phyloP scores from a whole-genome alignment of 2,888 invertebrate species.

The Chalcosyrphus nemorum region DNA sequence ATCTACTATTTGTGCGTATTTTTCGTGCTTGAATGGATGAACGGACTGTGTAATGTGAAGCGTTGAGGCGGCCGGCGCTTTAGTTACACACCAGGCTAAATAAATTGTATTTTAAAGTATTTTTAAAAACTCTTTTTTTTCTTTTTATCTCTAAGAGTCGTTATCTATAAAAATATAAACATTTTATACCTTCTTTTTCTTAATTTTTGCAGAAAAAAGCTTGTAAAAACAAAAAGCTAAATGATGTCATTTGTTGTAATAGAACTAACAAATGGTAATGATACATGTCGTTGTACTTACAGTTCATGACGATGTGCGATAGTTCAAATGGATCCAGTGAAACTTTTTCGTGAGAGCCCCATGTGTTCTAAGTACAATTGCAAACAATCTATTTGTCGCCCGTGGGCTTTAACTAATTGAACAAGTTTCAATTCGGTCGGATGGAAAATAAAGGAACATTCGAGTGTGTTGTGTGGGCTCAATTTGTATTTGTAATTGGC shows the following conservation, averaged over 20 bases:
- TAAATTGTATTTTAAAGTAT: background rate
- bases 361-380: conserved; percentile 52
- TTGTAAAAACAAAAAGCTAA: background rate
- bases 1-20: conserved; percentile 18
- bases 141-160: background rate
- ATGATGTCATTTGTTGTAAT: conserved; percentile 61
- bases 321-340: conserved; percentile 25
- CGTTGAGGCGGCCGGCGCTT: background rate
- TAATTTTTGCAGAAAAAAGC: conserved; percentile 2
- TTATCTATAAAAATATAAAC: background rate
- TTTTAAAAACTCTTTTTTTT: conserved; percentile 6
- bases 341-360: conserved; percentile 24
- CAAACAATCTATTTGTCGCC: conserved; percentile 60
- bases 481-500: conserved; percentile 24
- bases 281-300: conserved; percentile 15
- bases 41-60: background rate
- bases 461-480: conserved; percentile 12
- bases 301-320: background rate
- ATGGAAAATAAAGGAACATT: conserved; percentile 8
- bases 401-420: conserved; percentile 63
- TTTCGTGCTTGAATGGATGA: conserved; percentile 8
- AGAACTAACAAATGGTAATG: conserved; percentile 4
- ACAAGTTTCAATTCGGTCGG: conserved; percentile 45
- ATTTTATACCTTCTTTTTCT: conserved; percentile 2
- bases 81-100: conserved; percentile 4